Percentiles rank a stretch among this genome's conserved stretches.
phyloP scores from a whole-genome alignment of 2,113 vertebrate species.

The Neopipo cinnamomea region DNA sequence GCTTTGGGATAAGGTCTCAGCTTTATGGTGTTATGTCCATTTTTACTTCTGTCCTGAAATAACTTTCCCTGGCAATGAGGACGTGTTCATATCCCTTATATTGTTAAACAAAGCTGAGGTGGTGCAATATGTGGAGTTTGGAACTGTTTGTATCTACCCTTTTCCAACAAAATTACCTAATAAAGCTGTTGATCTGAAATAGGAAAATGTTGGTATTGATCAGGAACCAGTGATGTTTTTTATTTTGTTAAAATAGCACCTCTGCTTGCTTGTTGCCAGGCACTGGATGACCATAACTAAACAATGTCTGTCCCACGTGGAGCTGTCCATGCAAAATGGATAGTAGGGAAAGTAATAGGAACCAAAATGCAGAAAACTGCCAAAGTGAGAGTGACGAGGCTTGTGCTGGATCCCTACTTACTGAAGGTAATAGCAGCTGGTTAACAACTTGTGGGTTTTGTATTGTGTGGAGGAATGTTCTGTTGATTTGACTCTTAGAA shows the following conservation, averaged over 20 bases:
- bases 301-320: constrained; percentile 84
- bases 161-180: not conserved
- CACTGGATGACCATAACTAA: constrained; percentile 27
- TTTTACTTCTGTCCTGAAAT: not conserved
- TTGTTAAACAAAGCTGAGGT: not conserved
- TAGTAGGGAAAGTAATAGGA: constrained; percentile 92
- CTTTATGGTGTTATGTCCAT: rapidly evolving
- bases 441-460: not conserved
- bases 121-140: not conserved
- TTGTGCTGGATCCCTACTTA: constrained; percentile 91
- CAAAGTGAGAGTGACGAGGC: constrained; percentile 92
- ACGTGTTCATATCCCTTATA: rapidly evolving
- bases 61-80: not conserved
- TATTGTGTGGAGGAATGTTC: not conserved
- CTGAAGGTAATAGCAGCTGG: constrained; percentile 86
- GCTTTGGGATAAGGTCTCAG: not conserved
- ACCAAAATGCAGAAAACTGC: constrained; percentile 95
- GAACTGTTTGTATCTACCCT: not conserved
- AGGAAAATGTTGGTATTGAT: not conserved
- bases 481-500: not conserved
- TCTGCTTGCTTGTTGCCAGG: constrained; percentile 40
- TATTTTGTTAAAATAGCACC: constrained; percentile 36
- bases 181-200: not conserved
- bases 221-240: not conserved
- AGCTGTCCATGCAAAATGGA: constrained; percentile 91